Evolutionary conservation across 1,140 invertebrate species (phyloP), one percentile per base, ranked within the genome.

Genomic region (Pseudomyrmex dendroicus): DNA sequence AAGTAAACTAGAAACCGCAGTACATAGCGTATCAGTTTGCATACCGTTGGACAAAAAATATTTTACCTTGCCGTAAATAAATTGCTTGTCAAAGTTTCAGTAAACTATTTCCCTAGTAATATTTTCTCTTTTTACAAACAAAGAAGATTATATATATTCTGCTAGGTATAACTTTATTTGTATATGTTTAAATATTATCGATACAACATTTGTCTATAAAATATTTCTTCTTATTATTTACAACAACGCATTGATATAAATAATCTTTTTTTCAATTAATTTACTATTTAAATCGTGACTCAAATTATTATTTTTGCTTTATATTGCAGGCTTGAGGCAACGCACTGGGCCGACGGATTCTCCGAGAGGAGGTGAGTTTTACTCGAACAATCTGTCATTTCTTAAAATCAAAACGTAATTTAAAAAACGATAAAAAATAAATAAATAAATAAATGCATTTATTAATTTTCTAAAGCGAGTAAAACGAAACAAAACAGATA

Each of bases 311-410:
- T 44, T 66, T 12, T 15, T 35, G 48, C 8, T 89, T 91, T 87
- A 15, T 92, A 77, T 93, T 93, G 12, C 91, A 94, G 93, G 93
- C n/a, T 82, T 91, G 62, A 92, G 90, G 73, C 93, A 94, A 70
- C 91, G 91, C 10, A 61, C 82, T 12, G 89, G 91, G 2, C 86
- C 92, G 59, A 94, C 93, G 54, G 93, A 94, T 67, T 84, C 91
- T 50, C 90, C 93, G 54, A 90, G 89, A 86, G 89, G 91, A 84
- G 92, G 93, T 94, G 80, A 93, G 84, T 86, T 57, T 52, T 15
- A 20, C 13, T 25, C 22, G 8, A 46, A 4, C 1, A 2, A 56
- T 57, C 5, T 35, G 35, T 35, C 35, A 35, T 56, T 68, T 56
- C 20, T 57, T 35, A 17, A 4, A 64, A 15, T 1, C 22, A 64